Conservation (phyloP, 2,888 invertebrate species). For the Lomographa bimaculata region DNA sequence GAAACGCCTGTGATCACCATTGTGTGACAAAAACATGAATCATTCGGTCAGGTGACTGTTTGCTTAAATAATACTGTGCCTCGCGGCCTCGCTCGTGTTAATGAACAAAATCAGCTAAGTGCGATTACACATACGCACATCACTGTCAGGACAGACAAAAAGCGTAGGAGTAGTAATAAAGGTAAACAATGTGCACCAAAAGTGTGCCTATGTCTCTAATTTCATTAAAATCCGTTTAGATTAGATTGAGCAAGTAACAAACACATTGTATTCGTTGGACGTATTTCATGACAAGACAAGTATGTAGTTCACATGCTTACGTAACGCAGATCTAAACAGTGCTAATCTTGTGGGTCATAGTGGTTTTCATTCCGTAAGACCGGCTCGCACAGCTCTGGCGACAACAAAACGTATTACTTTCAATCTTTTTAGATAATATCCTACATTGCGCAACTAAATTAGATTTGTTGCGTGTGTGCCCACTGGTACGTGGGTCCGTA, state of each 20-base stretch:
- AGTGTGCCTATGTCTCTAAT: no score
- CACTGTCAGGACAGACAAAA: no score
- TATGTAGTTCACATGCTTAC: conserved; percentile 15
- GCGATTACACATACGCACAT: no score
- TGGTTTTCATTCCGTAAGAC: conserved; percentile 20
- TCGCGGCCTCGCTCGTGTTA: no score
- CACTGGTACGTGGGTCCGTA: conserved; percentile 56
- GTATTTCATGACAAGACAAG: no score
- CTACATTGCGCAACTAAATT: conserved; percentile 62
- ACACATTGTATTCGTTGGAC: no score
- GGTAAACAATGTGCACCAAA: no score
- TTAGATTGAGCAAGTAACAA: no score
- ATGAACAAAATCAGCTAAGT: no score
- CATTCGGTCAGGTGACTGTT: conserved; percentile 16
- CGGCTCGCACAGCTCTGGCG: conserved; percentile 39
- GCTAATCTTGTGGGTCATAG: conserved; percentile 32
- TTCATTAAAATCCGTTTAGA: no score
- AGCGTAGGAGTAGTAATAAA: no score
- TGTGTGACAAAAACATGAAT: conserved; percentile 4
- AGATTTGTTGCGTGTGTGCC: conserved; percentile 55
- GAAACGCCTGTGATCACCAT: neutral
- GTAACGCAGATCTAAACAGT: conserved; percentile 15
- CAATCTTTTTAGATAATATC: conserved; percentile 58
- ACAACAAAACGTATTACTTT: conserved; percentile 49
- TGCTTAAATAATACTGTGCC: no score